Evolutionary conservation across 2,113 vertebrate genomes (phyloP).

Genomic region (Crocuta crocuta): DNA sequence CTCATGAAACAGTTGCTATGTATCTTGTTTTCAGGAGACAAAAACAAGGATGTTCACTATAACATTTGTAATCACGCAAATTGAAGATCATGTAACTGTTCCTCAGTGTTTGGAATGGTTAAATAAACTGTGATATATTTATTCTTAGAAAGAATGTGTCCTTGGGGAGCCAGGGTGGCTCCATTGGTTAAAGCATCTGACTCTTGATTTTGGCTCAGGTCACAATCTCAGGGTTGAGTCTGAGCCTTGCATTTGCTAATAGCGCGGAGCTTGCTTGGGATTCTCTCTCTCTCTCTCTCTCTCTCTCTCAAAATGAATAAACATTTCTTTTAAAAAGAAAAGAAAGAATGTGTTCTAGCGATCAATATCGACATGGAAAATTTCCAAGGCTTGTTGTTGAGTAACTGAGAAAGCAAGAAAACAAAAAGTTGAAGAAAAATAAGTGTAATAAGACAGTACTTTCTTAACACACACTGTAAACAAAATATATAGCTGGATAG

Average conservation of each 20-base stretch:
- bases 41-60: neutral
- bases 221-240: too few relatives aligned
- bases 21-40: neutral
- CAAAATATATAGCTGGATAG: neutral
- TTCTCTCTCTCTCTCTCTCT: too few relatives aligned
- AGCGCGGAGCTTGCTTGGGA: too few relatives aligned
- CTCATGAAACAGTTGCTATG: neutral
- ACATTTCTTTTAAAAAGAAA: too few relatives aligned
- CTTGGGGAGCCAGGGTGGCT: neutral
- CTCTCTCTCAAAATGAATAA: too few relatives aligned
- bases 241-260: too few relatives aligned
- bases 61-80: neutral
- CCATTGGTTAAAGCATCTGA: too few relatives aligned
- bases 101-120: neutral
- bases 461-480: neutral
- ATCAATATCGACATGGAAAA: neutral
- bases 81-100: neutral
- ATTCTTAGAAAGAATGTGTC: neutral
- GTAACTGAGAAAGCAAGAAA: slow-evolving; percentile 7
- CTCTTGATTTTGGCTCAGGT: too few relatives aligned
- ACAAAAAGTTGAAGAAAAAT: neutral
- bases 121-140: neutral
- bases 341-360: neutral
- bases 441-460: neutral
- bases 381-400: neutral